Conservation (phyloP, 2,888 invertebrate genomes). For the Tiliacea citrago region DNA sequence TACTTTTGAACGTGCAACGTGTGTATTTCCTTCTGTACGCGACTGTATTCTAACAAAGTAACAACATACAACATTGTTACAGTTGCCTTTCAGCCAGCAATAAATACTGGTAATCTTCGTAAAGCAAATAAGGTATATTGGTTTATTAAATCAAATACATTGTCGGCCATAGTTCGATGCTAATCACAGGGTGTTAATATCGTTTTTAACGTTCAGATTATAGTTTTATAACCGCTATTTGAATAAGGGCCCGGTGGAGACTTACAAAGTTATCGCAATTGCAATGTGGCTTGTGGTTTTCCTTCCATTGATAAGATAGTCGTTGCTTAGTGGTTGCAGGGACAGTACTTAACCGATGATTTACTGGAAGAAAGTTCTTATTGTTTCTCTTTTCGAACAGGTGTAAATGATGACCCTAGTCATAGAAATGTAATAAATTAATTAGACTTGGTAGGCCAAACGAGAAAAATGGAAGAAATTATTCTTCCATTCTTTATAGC, state of each 20-base stretch:
- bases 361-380: neutral
- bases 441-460: neutral
- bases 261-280: slow-evolving; percentile 54
- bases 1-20: neutral
- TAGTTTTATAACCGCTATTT: slow-evolving; percentile 59
- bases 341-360: neutral
- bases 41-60: slow-evolving; percentile 25
- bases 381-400: neutral
- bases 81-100: neutral
- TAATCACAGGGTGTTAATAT: slow-evolving; percentile 66
- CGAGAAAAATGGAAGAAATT: neutral
- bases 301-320: slow-evolving; percentile 24
- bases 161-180: slow-evolving; percentile 56
- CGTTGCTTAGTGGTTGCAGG: slow-evolving; percentile 17
- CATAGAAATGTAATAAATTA: neutral
- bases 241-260: slow-evolving; percentile 57
- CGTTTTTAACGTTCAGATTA: slow-evolving; percentile 58
- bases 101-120: slow-evolving; percentile 53
- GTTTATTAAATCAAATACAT: slow-evolving; percentile 66
- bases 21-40: neutral
- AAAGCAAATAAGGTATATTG: slow-evolving; percentile 60
- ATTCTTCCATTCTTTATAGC: neutral
- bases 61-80: slow-evolving; percentile 42
- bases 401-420: too few relatives aligned
- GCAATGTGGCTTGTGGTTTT: slow-evolving; percentile 16